Evolutionary conservation across 2,113 vertebrate species (phyloP), one percentile per base, ranked within the genome.

Genomic region (Otis tarda): DNA sequence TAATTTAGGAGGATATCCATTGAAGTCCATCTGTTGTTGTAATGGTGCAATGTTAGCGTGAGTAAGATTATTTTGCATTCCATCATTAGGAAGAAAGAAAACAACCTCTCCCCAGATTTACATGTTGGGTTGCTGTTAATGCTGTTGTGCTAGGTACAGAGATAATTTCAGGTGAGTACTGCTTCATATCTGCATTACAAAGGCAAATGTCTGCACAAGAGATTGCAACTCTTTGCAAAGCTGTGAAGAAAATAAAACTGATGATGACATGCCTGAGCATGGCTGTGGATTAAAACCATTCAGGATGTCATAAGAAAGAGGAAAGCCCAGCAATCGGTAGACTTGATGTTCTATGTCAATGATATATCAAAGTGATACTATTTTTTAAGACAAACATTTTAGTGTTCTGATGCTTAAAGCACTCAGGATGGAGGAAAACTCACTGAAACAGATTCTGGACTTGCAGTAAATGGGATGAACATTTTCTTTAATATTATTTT

Each of bases 401-500:
- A 83, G 7, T 77, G 7, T 86, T 16, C 10, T 74, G 28, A 20
- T 68, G n/a, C 35, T 74, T 76, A 88, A 90, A 90, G 41, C 31
- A 59, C 12, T 76, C 50, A n/a, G 14, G 6, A 41, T 39, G 4
- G 24, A 91, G 12, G 21, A 84, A 94, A 73, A 82, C 12, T 91
- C 61, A 73, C 22, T 20, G 14, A 90, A 90, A 71, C 15, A 57
- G 47, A 61, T 7, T 59, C 47, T 64, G 35, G 33, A 79, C 25
- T 84, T 45, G 12, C 56, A 87, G 65, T 35, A 94, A 83, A 94
- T 59, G 16, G 25, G 47, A 90, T 86, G 88, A 93, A 94, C 17
- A 68, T 94, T 97, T 98, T 94, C 83, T 87, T 96, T 93, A 89
- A 39, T 87, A 93, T 76, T 81, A 52, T 93, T 96, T 95, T 80